These are phyloP conservation scores for Notospermus geniculatus DNA, from an alignment of 1,140 invertebrate species.

Conservation along the genomic window DNA sequence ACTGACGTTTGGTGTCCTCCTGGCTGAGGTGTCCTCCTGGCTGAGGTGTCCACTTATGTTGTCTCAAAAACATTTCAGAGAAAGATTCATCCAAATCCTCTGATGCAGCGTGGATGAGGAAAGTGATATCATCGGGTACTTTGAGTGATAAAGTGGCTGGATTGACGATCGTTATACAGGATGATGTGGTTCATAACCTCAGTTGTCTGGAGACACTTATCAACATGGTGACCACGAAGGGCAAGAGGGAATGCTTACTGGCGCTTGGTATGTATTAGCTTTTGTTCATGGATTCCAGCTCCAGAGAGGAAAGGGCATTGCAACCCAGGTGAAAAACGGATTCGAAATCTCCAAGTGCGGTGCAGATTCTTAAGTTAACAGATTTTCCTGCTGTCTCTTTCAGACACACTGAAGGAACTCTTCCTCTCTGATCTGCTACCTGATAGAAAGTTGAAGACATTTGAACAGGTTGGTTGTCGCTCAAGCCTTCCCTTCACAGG, in stretches of 20 bases:
- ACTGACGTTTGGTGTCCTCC: neutral
- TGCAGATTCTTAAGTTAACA: too few species aligned
- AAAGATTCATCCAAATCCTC: slow-evolving; percentile 46
- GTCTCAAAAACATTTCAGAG: slow-evolving; percentile 28
- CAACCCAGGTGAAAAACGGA: neutral
- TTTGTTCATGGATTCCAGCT: neutral
- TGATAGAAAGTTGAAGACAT: slow-evolving; percentile 69
- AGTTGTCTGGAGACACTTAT: slow-evolving; percentile 70
- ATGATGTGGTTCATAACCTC: slow-evolving; percentile 80
- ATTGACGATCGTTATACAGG: slow-evolving; percentile 76
- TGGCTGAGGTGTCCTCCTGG: too few species aligned
- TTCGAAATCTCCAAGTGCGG: too few species aligned
- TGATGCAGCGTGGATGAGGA: slow-evolving; percentile 71
- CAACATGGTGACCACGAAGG: slow-evolving; percentile 76
- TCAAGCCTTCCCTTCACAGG: too few species aligned
- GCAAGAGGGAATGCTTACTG: slow-evolving; percentile 72
- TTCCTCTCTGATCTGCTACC: slow-evolving; percentile 75
- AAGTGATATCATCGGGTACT: slow-evolving; percentile 76
- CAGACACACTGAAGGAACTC: slow-evolving; percentile 72
- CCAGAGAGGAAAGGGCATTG: neutral
- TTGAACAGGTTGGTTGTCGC: slow-evolving; percentile 60
- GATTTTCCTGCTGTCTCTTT: slow-evolving; percentile 20
- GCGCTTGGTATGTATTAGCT: slow-evolving; percentile 60
- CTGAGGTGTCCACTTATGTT: neutral
- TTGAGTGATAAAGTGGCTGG: slow-evolving; percentile 83